A percentile compares a stretch with the other conserved stretches of the same genome.
Conservation (phyloP, 2,888 invertebrate genomes). For the Neoitamus cyanurus region DNA sequence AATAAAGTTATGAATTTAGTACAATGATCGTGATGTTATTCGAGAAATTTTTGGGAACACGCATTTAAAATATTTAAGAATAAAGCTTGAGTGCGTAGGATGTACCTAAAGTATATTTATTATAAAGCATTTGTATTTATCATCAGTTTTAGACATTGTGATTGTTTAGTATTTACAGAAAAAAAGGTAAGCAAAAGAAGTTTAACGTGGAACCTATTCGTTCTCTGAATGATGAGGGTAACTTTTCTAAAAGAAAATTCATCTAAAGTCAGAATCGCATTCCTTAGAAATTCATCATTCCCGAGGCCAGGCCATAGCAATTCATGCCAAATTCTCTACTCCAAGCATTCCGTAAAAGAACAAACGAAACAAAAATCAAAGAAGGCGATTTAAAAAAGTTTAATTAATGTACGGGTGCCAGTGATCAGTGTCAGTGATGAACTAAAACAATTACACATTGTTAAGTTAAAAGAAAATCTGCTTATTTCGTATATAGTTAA, state of each 20-base stretch:
- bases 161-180: neutral
- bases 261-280: neutral
- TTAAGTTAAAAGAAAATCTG: conserved; percentile 32
- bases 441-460: neutral
- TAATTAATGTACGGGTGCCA: conserved; percentile 2
- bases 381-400: neutral
- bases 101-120: neutral
- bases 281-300: conserved; percentile 7
- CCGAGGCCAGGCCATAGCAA: conserved; percentile 25
- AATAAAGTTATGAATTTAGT: neutral
- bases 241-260: neutral
- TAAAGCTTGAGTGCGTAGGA: neutral
- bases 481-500: conserved; percentile 47
- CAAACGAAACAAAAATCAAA: neutral
- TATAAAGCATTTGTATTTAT: neutral
- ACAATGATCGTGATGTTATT: neutral
- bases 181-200: neutral
- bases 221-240: neutral
- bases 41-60: neutral
- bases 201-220: neutral
- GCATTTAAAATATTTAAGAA: neutral
- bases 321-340: conserved; percentile 14
- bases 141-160: neutral
- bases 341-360: neutral
- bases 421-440: neutral